Percentiles rank a stretch among this genome's conserved stretches.
phyloP scores from a whole-genome alignment of 2,888 invertebrate genomes.

The Cataglyphis rosenhaueri region DNA sequence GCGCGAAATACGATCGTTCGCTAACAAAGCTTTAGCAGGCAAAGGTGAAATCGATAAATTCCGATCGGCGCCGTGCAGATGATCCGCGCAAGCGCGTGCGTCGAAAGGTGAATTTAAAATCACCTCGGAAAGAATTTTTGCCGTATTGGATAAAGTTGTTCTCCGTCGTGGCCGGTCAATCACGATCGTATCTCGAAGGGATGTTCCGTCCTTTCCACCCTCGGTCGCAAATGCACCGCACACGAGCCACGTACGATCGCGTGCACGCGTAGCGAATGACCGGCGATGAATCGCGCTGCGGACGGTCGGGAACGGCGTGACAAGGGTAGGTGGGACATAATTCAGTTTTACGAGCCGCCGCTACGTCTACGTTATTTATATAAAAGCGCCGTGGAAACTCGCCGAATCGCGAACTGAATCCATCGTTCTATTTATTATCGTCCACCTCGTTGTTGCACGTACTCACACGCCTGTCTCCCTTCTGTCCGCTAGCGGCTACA shows the following conservation, averaged over 20 bases:
- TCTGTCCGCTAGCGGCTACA: slow-evolving; percentile 22
- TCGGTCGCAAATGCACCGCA: slow-evolving; percentile 33
- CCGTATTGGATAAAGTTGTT: slow-evolving; percentile 54
- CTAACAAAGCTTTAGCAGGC: slow-evolving; percentile 48
- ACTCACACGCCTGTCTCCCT: slow-evolving; percentile 1
- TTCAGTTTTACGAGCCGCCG: slow-evolving; percentile 75
- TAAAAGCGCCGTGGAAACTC: slow-evolving; percentile 64
- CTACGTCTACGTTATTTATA: slow-evolving; percentile 72
- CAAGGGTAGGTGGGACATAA: slow-evolving; percentile 64
- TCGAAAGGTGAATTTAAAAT: slow-evolving; percentile 53
- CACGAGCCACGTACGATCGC: slow-evolving; percentile 47
- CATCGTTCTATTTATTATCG: slow-evolving; percentile 74
- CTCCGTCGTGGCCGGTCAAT: slow-evolving; percentile 48
- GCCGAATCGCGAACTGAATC: slow-evolving; percentile 68
- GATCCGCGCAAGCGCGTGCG: slow-evolving; percentile 32
- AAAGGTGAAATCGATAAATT: slow-evolving; percentile 54
- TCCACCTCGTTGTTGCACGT: slow-evolving; percentile 54
- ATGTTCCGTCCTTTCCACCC: slow-evolving; percentile 1
- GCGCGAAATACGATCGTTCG: slow-evolving; percentile 38
- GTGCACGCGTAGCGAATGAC: slow-evolving; percentile 53
- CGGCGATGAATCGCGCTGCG: slow-evolving; percentile 44
- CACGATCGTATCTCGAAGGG: slow-evolving; percentile 60
- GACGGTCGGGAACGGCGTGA: slow-evolving; percentile 26
- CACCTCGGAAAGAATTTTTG: slow-evolving; percentile 31
- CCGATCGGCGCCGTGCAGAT: slow-evolving; percentile 40